phyloP scores from a whole-genome alignment of 2,113 vertebrate species.

The Ursus arctos region DNA sequence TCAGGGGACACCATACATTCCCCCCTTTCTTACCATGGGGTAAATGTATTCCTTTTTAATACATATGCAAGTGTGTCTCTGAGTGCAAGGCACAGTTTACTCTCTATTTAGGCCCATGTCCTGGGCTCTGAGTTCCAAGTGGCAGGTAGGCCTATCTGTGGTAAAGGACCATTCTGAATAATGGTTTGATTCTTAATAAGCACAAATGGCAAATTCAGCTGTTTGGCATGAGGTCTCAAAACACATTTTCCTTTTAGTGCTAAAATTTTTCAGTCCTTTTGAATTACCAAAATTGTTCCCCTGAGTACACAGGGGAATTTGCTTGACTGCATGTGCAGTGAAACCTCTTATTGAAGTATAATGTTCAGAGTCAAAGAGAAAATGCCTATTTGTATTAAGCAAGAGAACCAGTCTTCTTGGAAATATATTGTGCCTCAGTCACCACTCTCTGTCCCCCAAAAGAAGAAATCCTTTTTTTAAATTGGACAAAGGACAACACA shows the following conservation, averaged over 20 bases:
- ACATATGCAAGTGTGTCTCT: background rate
- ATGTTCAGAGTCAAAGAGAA: slow-evolving; percentile 39
- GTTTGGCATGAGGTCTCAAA: slow-evolving; percentile 62
- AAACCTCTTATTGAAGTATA: slow-evolving; percentile 52
- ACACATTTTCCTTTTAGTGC: slow-evolving; percentile 54
- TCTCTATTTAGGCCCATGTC: slow-evolving; percentile 5
- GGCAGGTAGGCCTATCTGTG: background rate
- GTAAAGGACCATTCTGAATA: slow-evolving; percentile 38
- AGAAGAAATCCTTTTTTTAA: background rate
- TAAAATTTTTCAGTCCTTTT: slow-evolving; percentile 46
- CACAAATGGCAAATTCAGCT: slow-evolving; percentile 57
- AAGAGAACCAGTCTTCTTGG: slow-evolving; percentile 26
- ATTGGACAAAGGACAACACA: background rate
- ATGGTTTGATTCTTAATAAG: slow-evolving; percentile 22
- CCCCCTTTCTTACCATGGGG: background rate
- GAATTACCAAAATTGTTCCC: slow-evolving; percentile 57
- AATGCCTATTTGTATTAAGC: slow-evolving; percentile 3
- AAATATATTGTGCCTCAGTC: slow-evolving; percentile 32
- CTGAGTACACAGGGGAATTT: slow-evolving; percentile 15
- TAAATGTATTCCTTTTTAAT: slow-evolving; percentile 60
- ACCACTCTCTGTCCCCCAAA: background rate
- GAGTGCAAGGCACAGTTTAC: background rate
- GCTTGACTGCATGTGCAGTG: background rate
- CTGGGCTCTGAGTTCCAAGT: slow-evolving; percentile 6
- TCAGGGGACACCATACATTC: background rate